Percentiles rank a stretch among this genome's conserved stretches.
Conservation (phyloP, 2,797 vertebrate genomes). For the Neoniphon sammara region DNA sequence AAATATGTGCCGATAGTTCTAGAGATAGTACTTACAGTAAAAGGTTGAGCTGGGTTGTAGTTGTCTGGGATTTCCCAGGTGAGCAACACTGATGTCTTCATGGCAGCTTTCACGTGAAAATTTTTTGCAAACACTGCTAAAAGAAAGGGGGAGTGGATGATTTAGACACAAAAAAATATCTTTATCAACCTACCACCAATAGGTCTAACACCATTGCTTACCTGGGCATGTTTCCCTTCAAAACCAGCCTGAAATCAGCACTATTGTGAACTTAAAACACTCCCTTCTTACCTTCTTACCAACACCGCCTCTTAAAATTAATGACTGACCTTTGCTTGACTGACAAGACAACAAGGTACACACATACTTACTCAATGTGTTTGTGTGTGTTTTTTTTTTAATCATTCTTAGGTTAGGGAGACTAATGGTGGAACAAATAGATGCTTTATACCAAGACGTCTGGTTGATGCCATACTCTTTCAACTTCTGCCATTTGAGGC, state of each 20-base stretch:
- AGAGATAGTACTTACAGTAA: constrained; percentile 89
- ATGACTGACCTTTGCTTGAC: constrained; percentile 75
- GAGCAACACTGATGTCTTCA: constrained; percentile 97
- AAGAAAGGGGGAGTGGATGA: constrained; percentile 90
- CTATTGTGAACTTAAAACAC: constrained; percentile 70
- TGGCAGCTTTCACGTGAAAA: constrained; percentile 99
- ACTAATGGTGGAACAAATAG: constrained; percentile 51
- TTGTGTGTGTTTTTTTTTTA: background rate
- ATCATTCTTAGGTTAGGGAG: constrained; percentile 46
- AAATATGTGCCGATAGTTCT: background rate
- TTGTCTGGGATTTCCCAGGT: constrained; percentile 99
- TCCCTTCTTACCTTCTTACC: constrained; percentile 82
- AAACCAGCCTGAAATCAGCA: constrained; percentile 63
- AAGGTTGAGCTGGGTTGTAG: constrained; percentile 97
- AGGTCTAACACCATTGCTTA: constrained; percentile 66
- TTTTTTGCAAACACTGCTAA: constrained; percentile 99
- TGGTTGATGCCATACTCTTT: constrained; percentile 53
- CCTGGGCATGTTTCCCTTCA: constrained; percentile 69
- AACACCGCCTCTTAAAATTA: constrained; percentile 69
- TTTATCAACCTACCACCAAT: background rate
- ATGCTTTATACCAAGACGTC: constrained; percentile 56
- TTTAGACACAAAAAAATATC: constrained; percentile 85
- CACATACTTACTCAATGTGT: constrained; percentile 75
- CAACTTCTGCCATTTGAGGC: constrained; percentile 57
- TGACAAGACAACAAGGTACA: constrained; percentile 73